Evolutionary conservation across 1,140 invertebrate genomes (phyloP).

Genomic region (Pemphigus obesinymphae): DNA sequence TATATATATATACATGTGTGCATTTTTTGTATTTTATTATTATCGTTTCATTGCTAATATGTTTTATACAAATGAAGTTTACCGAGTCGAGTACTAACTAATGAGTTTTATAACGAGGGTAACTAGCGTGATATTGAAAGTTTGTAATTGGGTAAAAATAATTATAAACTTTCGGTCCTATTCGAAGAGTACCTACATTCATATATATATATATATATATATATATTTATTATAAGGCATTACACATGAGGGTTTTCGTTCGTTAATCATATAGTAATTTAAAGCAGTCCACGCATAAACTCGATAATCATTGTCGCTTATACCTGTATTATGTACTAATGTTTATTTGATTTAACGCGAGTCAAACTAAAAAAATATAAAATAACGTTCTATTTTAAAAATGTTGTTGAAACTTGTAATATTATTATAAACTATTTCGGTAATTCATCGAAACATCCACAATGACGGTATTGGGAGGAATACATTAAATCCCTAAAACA

Average conservation of each 20-base stretch:
- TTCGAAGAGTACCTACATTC: not conserved
- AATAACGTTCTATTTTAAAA: no score
- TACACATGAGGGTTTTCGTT: slow-evolving; percentile 4
- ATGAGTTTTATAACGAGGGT: slow-evolving; percentile 18
- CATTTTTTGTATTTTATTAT: not conserved
- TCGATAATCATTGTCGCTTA: not conserved
- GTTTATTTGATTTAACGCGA: not conserved
- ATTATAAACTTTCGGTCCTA: slow-evolving; percentile 11
- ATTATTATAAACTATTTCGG: no score
- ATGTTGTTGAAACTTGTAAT: no score
- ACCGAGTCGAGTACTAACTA: slow-evolving; percentile 1
- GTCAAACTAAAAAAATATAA: not conserved
- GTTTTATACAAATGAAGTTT: not conserved
- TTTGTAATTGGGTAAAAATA: slow-evolving; percentile 27
- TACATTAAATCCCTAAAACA: no score
- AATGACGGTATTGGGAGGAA: no score
- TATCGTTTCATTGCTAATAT: not conserved
- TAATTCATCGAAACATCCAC: no score
- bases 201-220: no score
- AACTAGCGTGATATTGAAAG: slow-evolving; percentile 25
- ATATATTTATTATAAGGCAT: not conserved
- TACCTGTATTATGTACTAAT: no score
- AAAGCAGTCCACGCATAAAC: not conserved
- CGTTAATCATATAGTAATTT: slow-evolving; percentile 3
- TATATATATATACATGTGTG: no score